Base-by-base conservation (phyloP, 2,113 vertebrate genomes). In the Pelmatolapia mariae region DNA sequence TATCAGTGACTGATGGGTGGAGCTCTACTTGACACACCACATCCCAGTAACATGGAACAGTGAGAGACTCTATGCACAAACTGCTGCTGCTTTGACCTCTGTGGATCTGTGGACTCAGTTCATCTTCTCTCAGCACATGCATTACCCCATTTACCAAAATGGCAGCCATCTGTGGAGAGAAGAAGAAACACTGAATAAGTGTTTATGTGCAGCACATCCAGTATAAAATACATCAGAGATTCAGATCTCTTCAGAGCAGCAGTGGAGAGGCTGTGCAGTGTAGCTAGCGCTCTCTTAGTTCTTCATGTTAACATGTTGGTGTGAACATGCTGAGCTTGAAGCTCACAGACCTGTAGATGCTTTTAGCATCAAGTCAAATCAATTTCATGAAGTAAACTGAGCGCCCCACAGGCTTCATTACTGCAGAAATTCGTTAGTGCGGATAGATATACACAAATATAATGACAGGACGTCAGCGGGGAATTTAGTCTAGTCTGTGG, bases 161-260 rank as follows among this genome's bases (percentile, higher is more conserved):
- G 22, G 66, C 66, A 45, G 38, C 22, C 38, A 45, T 45, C 66
- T 18, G 22, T 16, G 22, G 13, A 73, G 38, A 45, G 66, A 43
- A 71, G 9, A 10, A 24, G 66, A 73, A 45, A 73, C 38, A 26
- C 0, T 3, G 38, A 45, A 71, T 45, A 0, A 7, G 38, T 45
- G 66, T 43, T 43, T 0, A 45, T 38, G 5, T 43, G n/a, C n/a
- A 43, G n/a, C 53, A 19, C 38, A 1, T 18, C 56, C 4, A 54
- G 76, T 22, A 80, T 53, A 22, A 80, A 56, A 22, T 16, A 52
- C 29, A 18, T 22, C 43, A 18, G 38, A 10, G 73, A 16, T 19
- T 78, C 24, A 68, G 0, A 36, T 36, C 61, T 66, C 10, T 66
- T 22, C 63, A 68, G 36, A 68, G 36, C 63, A 24, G n/a, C 63